Base-by-base conservation (phyloP, 2,888 invertebrate genomes). In the Eristalis arbustorum region DNA sequence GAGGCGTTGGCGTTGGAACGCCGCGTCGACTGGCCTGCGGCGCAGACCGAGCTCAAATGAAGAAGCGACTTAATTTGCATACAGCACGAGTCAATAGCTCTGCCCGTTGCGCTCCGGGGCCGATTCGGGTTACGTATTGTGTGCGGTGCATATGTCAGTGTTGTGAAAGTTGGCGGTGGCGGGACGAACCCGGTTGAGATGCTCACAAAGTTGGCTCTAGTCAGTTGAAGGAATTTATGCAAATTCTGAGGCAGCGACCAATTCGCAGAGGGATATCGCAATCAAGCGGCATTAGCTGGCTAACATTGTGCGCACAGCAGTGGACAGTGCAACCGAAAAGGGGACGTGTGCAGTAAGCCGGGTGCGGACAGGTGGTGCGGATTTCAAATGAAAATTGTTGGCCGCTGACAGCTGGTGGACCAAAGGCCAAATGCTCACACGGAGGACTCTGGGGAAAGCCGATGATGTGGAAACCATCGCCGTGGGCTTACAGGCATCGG, bases 1-100 rank as follows among this genome's bases (percentile, higher is more conserved):
- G 49, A 61, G 67, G 73, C 73, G 56, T 40, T 5, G 22, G 49
- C 23, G 37, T 25, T 3, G 10, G 8, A 5, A 5, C 31, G 31
- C 3, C 3, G 5, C 5, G 18, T 61, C 42, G 18, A 8, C 11
- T 14, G 28, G 62, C 59, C 25, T 23, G 25, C 3, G 25, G 59
- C 59, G 25, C 28, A 23, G 13, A 68, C 11, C 18, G 57, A 34
- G 34, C 22, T n/a, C 62, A 63, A 42, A 34, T 23, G 61, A 59
- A 63, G 31, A 10, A 62, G 68, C 37, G 22, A 56, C 68, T 74
- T 22, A 56, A 80, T 80, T 80, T 80, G 73, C 80, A 80, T 80
- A 80, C 37, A 74, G 25, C 61, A 63, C 34, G 14, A 80, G 80
- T 63, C 68, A 68, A 68, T 56, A 28, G 68, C 68, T 64, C 13